phyloP scores from a whole-genome alignment of 1,140 invertebrate species.

The Scaptomyza graminum region DNA sequence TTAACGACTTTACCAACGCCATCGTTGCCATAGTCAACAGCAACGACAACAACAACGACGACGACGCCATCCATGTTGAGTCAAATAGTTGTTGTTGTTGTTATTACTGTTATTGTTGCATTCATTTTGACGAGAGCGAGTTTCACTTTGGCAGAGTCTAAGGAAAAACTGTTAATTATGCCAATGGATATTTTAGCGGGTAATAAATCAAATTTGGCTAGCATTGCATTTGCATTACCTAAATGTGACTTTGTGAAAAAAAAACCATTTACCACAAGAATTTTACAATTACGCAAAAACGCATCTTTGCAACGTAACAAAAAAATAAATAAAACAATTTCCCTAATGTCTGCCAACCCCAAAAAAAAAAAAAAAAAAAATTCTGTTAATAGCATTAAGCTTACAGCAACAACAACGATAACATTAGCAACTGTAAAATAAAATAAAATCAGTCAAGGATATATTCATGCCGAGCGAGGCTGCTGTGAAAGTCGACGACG shows the following conservation, averaged over 20 bases:
- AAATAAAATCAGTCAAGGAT: slow-evolving; percentile 55
- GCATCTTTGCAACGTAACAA: slow-evolving; percentile 18
- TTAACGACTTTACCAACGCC: slow-evolving; percentile 43
- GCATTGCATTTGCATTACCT: slow-evolving; percentile 66
- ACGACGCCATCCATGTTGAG: not conserved
- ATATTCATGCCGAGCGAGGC: slow-evolving; percentile 29
- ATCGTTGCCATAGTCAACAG: slow-evolving; percentile 7
- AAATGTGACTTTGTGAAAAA: slow-evolving; percentile 36
- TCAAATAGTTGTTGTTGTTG: not conserved
- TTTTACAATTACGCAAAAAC: slow-evolving; percentile 49
- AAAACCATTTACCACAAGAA: slow-evolving; percentile 45
- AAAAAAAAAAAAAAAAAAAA: slow-evolving; percentile 12
- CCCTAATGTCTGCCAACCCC: slow-evolving; percentile 59
- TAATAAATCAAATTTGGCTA: slow-evolving; percentile 70
- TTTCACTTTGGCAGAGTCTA: slow-evolving; percentile 30
- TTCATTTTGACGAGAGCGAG: slow-evolving; percentile 17
- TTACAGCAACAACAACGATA: not conserved
- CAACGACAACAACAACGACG: slow-evolving; percentile 1
- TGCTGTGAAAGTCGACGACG: slow-evolving; percentile 63
- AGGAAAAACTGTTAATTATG: slow-evolving; percentile 56
- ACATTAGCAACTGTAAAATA: not conserved
- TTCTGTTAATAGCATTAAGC: slow-evolving; percentile 77
- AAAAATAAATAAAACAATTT: slow-evolving; percentile 67
- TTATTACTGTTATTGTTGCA: not conserved
- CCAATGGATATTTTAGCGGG: slow-evolving; percentile 36